phyloP scores from a whole-genome alignment of 2,888 invertebrate genomes.

The Hypolimnas misippus region DNA sequence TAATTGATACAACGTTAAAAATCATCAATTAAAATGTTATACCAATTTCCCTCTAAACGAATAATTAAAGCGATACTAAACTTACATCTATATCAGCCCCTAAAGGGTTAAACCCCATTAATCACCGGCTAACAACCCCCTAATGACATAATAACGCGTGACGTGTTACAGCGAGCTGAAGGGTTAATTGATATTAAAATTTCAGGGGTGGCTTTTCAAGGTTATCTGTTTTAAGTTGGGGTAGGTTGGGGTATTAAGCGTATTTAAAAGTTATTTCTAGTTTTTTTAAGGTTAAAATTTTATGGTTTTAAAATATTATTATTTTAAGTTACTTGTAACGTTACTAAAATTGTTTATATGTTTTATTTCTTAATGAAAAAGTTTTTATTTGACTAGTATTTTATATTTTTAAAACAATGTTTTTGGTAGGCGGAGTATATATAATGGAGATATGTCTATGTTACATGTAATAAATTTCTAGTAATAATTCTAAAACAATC shows the following conservation, averaged over 20 bases:
- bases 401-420: too few species aligned
- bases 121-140: conserved; percentile 27
- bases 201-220: conserved; percentile 35
- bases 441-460: too few species aligned
- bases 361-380: too few species aligned
- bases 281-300: background rate
- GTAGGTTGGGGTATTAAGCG: conserved; percentile 18
- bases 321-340: too few species aligned
- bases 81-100: conserved; percentile 50
- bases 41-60: conserved; percentile 1
- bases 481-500: too few species aligned
- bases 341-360: too few species aligned
- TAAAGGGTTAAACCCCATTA: conserved; percentile 45
- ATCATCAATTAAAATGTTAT: background rate
- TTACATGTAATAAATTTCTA: too few species aligned
- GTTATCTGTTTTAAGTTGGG: conserved; percentile 22
- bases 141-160: conserved; percentile 39
- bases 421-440: too few species aligned
- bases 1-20: background rate
- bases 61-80: conserved; percentile 7
- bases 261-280: too few species aligned
- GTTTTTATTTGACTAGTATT: too few species aligned
- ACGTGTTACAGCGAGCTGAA: conserved; percentile 35
- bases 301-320: background rate
- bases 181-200: conserved; percentile 33